Evolutionary conservation across 2,888 invertebrate genomes (phyloP).

Genomic region (Carterocephalus palaemon): DNA sequence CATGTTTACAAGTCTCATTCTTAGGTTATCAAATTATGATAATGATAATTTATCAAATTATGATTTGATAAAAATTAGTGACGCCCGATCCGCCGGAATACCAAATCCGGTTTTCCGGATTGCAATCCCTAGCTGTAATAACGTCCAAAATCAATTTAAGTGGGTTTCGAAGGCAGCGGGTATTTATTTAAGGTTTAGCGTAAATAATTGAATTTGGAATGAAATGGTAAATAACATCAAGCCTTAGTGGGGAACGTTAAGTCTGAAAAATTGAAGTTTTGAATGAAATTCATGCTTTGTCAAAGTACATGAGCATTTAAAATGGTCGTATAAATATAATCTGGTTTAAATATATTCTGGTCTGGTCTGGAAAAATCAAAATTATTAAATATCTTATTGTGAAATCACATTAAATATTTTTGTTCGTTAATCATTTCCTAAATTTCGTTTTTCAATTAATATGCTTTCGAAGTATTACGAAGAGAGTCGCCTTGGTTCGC

Average conservation of each 20-base stretch:
- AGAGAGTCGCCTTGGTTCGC: too few relatives aligned
- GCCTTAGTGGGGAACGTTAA: slow-evolving; percentile 10
- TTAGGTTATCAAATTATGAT: too few relatives aligned
- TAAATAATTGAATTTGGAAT: slow-evolving; percentile 1
- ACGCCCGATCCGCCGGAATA: too few relatives aligned
- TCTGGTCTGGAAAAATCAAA: not conserved
- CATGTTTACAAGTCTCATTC: too few relatives aligned
- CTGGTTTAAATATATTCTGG: not conserved
- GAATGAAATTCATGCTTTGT: slow-evolving; percentile 11
- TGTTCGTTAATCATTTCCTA: too few relatives aligned
- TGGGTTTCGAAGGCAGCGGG: slow-evolving; percentile 1
- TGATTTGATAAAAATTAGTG: too few relatives aligned
- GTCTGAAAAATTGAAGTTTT: slow-evolving; percentile 11
- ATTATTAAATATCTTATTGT: not conserved
- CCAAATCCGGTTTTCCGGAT: too few relatives aligned
- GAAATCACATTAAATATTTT: not conserved
- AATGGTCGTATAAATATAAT: too few relatives aligned
- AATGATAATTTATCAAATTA: too few relatives aligned
- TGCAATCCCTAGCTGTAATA: too few relatives aligned
- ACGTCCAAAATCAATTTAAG: slow-evolving; percentile 4
- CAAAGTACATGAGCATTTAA: not conserved
- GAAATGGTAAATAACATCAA: slow-evolving; percentile 3
- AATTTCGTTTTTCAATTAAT: too few relatives aligned
- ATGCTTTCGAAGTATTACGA: too few relatives aligned
- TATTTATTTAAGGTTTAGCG: slow-evolving; percentile 5